Conservation (phyloP, 1,140 invertebrate species). For the Monochamus saltuarius region DNA sequence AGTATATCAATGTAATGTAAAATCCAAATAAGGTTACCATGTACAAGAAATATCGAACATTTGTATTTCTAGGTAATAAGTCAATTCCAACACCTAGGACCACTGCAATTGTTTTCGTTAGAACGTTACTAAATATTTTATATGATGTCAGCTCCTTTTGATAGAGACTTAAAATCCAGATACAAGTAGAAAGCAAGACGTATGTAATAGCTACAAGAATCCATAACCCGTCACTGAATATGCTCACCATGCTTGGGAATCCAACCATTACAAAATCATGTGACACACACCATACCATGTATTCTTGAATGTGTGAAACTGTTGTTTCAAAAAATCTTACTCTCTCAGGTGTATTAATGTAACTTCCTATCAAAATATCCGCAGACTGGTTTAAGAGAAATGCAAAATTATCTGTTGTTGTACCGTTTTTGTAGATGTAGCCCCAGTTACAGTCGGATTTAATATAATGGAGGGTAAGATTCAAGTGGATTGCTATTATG, state of each 20-base stretch:
- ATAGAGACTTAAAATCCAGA: constrained; percentile 7
- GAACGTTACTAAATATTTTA: neutral
- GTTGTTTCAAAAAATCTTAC: neutral
- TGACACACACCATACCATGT: constrained; percentile 11
- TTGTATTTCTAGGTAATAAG: neutral
- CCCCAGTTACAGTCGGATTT: neutral
- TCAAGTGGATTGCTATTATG: constrained; percentile 8
- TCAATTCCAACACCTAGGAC: constrained; percentile 3
- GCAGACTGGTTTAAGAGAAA: neutral
- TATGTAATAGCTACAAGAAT: neutral
- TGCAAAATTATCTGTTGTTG: neutral
- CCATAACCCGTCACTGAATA: constrained; percentile 2
- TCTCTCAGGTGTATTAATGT: neutral
- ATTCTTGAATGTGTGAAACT: constrained; percentile 9
- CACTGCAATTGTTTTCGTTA: constrained; percentile 5
- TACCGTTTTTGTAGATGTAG: neutral
- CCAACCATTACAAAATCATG: constrained; percentile 6
- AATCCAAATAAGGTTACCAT: constrained; percentile 6
- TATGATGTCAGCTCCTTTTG: neutral
- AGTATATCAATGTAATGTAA: neutral
- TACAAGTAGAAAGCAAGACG: neutral
- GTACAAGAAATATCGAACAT: constrained; percentile 2
- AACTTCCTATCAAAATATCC: constrained; percentile 3
- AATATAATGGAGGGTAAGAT: constrained; percentile 3
- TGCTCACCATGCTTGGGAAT: neutral